Evolutionary conservation across 1,140 invertebrate species (phyloP).

Genomic region (Drosophila kanapiae): DNA sequence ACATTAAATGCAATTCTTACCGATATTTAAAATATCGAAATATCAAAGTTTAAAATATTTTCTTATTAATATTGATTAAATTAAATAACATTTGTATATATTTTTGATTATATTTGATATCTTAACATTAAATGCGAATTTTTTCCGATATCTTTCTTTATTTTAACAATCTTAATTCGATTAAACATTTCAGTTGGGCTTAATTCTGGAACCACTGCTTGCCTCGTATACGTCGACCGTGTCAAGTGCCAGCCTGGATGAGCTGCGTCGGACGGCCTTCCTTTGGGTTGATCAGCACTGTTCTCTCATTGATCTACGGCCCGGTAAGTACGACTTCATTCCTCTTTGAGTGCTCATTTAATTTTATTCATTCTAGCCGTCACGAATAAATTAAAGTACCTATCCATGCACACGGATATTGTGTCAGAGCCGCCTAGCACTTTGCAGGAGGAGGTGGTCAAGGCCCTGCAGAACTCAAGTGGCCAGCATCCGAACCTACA

Average conservation of each 20-base stretch:
- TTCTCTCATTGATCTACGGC: constrained; percentile 95
- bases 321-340: constrained; percentile 88
- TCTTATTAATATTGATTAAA: too few species aligned
- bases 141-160: too few species aligned
- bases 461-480: constrained; percentile 75
- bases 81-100: too few species aligned
- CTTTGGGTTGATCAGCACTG: constrained; percentile 98
- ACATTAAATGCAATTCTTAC: too few species aligned
- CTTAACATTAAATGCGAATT: too few species aligned
- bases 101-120: too few species aligned
- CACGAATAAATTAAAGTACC: constrained; percentile 94
- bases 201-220: constrained; percentile 94
- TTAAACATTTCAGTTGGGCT: constrained; percentile 91
- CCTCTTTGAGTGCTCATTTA: background rate
- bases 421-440: constrained; percentile 92
- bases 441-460: constrained; percentile 93
- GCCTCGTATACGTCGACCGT: constrained; percentile 96
- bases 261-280: constrained; percentile 95
- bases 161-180: too few species aligned
- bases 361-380: constrained; percentile 89
- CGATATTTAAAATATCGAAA: too few species aligned
- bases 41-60: too few species aligned
- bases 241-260: constrained; percentile 95
- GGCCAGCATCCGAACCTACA: constrained; percentile 83
- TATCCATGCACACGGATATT: constrained; percentile 97